A percentile compares a stretch with the other conserved stretches of the same genome.
phyloP scores from a whole-genome alignment of 2,797 vertebrate genomes.

The Sciaenops ocellatus region DNA sequence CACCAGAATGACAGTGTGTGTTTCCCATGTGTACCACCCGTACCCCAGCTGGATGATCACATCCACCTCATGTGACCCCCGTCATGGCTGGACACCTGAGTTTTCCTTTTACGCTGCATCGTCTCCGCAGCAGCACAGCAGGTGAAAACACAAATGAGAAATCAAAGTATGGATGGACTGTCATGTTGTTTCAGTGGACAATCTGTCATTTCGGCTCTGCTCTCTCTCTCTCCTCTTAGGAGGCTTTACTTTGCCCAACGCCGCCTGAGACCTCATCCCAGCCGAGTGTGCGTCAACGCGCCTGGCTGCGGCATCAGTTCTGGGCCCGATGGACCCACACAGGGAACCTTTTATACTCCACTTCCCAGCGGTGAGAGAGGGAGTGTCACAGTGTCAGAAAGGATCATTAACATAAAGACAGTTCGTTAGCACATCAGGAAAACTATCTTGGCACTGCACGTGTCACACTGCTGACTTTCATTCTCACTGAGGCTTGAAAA shows the following conservation, averaged over 20 bases:
- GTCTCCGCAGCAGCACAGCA: slow-evolving; percentile 89
- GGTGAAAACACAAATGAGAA: slow-evolving; percentile 80
- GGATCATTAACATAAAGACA: slow-evolving; percentile 24
- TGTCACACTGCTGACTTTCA: slow-evolving; percentile 20
- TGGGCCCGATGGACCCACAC: slow-evolving; percentile 91
- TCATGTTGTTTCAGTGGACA: slow-evolving; percentile 25
- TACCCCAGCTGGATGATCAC: slow-evolving; percentile 98
- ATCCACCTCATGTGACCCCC: slow-evolving; percentile 89
- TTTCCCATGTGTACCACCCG: slow-evolving; percentile 94
- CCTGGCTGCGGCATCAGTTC: slow-evolving; percentile 92
- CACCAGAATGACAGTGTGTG: slow-evolving; percentile 95
- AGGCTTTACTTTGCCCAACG: slow-evolving; percentile 95
- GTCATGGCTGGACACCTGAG: slow-evolving; percentile 92
- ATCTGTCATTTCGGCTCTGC: slow-evolving; percentile 31
- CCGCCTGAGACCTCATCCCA: slow-evolving; percentile 91
- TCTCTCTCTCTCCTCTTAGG: slow-evolving; percentile 78
- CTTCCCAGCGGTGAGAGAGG: slow-evolving; percentile 75
- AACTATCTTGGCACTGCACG: slow-evolving; percentile 16
- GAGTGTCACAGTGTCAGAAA: slow-evolving; percentile 19
- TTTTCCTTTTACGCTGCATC: slow-evolving; percentile 95
- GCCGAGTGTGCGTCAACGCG: slow-evolving; percentile 89
- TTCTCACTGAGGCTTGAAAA: slow-evolving; percentile 24
- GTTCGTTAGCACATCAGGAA: slow-evolving; percentile 35
- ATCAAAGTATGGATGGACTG: background rate
- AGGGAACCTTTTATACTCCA: slow-evolving; percentile 90